Evolutionary conservation across 2,797 vertebrate species (phyloP).

Genomic region (Clarias platycephalus): DNA sequence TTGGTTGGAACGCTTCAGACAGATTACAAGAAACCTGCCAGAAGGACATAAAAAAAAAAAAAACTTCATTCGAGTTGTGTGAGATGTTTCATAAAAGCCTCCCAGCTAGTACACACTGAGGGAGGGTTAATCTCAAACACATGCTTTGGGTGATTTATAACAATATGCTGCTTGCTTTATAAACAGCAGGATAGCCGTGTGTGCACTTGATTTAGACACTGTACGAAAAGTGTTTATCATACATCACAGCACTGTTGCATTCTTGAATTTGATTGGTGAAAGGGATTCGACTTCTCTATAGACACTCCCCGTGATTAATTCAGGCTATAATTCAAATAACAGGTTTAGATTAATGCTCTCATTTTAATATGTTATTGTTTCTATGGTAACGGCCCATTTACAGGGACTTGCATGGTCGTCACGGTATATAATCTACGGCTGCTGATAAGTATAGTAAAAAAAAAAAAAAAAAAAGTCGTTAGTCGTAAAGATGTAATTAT

Average conservation of each 20-base stretch:
- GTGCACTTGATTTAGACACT: neutral
- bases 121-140: neutral
- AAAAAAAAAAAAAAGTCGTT: no score
- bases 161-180: neutral
- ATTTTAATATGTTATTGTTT: neutral
- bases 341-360: neutral
- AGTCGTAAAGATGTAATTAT: neutral
- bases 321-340: neutral
- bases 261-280: neutral
- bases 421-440: neutral
- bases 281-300: neutral
- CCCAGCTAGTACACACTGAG: neutral
- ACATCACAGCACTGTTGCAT: neutral
- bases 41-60: neutral
- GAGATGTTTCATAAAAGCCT: neutral
- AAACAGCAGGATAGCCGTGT: neutral
- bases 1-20: neutral
- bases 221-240: neutral
- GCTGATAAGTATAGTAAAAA: neutral
- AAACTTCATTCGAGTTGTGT: no score
- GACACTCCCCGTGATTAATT: neutral
- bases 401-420: neutral
- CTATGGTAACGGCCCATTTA: neutral
- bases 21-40: neutral
- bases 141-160: neutral